A percentile compares a stretch with the other conserved stretches of the same genome.
Evolutionary conservation across 1,140 invertebrate genomes (phyloP).

Genomic region (Sinonovacula constricta): DNA sequence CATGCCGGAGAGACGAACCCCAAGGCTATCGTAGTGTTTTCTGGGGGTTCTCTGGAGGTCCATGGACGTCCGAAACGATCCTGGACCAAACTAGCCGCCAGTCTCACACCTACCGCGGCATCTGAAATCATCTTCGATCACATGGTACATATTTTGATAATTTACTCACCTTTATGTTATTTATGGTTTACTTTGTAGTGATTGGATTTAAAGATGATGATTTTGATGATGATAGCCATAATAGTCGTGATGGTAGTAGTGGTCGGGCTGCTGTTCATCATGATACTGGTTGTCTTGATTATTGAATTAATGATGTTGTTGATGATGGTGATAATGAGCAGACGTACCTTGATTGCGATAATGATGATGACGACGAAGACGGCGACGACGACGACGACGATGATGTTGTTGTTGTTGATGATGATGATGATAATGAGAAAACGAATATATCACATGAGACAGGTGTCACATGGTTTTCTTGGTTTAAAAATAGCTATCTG

Average conservation of each 20-base stretch:
- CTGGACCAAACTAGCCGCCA: constrained; percentile 15
- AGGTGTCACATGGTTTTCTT: too few relatives aligned
- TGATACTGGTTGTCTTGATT: not conserved
- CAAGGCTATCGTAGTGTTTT: constrained; percentile 1
- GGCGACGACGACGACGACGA: too few relatives aligned
- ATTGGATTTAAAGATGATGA: too few relatives aligned
- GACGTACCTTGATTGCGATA: too few relatives aligned
- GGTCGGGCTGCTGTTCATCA: not conserved
- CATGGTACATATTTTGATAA: not conserved
- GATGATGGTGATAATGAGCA: not conserved
- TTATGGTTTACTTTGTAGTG: too few relatives aligned
- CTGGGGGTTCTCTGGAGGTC: not conserved
- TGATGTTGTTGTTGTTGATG: not conserved
- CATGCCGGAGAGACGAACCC: constrained; percentile 1
- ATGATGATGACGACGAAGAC: too few relatives aligned
- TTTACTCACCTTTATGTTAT: too few relatives aligned
- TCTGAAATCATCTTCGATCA: not conserved
- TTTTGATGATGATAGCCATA: too few relatives aligned
- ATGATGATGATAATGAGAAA: not conserved
- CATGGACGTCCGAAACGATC: not conserved
- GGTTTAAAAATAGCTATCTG: too few relatives aligned
- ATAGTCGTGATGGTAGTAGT: constrained; percentile 2
- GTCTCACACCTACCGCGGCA: not conserved
- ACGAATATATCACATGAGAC: not conserved
- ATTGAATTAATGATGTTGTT: too few relatives aligned